Evolutionary conservation across 1,140 invertebrate species (phyloP).

Genomic region (Neuroterus valhalla): DNA sequence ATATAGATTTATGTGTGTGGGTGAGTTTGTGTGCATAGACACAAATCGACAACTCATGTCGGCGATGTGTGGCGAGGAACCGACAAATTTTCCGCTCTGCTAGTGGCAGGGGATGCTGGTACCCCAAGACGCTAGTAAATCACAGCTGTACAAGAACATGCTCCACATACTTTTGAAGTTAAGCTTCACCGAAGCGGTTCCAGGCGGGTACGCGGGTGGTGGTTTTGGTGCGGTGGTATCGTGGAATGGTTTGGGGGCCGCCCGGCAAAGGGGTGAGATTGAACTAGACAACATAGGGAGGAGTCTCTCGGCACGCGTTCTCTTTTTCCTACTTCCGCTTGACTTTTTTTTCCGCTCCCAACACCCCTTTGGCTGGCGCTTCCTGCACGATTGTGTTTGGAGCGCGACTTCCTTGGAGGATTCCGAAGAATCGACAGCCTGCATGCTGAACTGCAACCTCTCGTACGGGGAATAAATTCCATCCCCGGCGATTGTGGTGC

Average conservation of each 20-base stretch:
- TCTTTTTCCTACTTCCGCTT: neutral
- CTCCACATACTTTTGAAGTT: constrained; percentile 65
- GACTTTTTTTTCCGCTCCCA: neutral
- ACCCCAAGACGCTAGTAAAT: constrained; percentile 63
- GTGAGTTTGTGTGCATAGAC: neutral
- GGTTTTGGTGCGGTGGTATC: constrained; percentile 14
- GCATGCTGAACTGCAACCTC: constrained; percentile 50
- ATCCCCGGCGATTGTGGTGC: constrained; percentile 48
- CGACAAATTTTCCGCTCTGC: constrained; percentile 61
- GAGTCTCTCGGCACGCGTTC: neutral
- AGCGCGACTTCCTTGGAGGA: constrained; percentile 38
- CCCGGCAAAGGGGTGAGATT: neutral
- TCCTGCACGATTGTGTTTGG: neutral
- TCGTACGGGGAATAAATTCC: constrained; percentile 61
- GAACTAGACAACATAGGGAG: neutral
- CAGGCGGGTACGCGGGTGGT: constrained; percentile 46
- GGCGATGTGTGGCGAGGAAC: constrained; percentile 52
- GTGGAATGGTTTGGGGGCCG: neutral
- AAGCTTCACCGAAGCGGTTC: constrained; percentile 52
- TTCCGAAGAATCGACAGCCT: constrained; percentile 45
- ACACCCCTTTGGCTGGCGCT: neutral
- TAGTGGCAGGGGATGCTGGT: constrained; percentile 46
- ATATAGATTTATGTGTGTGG: neutral
- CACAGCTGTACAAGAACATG: constrained; percentile 64
- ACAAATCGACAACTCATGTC: constrained; percentile 57